Conservation (phyloP, 2,888 invertebrate species). For the Acanthosoma haemorrhoidale region DNA sequence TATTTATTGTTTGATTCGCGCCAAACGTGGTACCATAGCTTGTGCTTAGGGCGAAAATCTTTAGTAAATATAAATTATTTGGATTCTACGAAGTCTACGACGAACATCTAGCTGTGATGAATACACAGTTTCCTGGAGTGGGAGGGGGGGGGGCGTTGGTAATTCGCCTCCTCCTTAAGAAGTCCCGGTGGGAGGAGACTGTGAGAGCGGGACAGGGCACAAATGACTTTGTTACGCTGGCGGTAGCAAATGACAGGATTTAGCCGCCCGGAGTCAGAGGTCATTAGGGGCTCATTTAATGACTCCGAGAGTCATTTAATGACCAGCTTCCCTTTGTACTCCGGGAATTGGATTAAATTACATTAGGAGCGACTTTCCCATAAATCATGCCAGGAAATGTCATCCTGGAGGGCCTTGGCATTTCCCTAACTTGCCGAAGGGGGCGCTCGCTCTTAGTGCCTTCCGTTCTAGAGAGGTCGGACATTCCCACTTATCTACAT, state of each 20-base stretch:
- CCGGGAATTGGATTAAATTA: constrained; percentile 20
- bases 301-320: constrained; percentile 16
- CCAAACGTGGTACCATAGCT: too few species aligned
- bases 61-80: too few species aligned
- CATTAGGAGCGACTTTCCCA: constrained; percentile 15
- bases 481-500: background rate
- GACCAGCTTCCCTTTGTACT: background rate
- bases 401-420: constrained; percentile 14
- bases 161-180: background rate
- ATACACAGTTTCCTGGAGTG: background rate
- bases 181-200: background rate
- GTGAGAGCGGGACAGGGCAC: constrained; percentile 3
- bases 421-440: background rate
- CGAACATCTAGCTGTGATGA: too few species aligned
- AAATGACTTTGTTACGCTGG: constrained; percentile 23
- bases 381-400: constrained; percentile 20
- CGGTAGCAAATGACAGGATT: constrained; percentile 22
- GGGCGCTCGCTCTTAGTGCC: background rate
- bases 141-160: background rate
- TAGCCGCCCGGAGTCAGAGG: background rate
- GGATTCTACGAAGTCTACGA: too few species aligned
- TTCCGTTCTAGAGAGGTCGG: background rate
- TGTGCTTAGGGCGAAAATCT: too few species aligned
- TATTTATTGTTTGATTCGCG: too few species aligned
- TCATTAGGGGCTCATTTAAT: constrained; percentile 16